Conservation (phyloP, 2,113 vertebrate genomes). For the Gobius niger region DNA sequence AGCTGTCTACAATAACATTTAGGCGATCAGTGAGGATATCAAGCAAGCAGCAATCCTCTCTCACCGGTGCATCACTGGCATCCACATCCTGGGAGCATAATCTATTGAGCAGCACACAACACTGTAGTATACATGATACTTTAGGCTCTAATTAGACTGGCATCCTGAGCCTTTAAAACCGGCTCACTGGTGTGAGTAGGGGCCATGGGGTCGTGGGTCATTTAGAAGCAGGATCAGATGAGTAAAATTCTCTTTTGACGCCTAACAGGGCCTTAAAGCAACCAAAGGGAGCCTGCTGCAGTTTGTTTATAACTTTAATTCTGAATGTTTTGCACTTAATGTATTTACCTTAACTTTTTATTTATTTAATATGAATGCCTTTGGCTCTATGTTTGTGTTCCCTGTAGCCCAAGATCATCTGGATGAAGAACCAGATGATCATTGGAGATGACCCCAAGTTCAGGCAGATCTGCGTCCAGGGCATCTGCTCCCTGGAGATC, state of each 20-base stretch:
- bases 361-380: background rate
- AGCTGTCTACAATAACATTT: conserved; percentile 1
- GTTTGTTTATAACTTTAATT: background rate
- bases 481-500: conserved; percentile 93
- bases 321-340: no score
- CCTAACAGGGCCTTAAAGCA: conserved; percentile 32
- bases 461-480: conserved; percentile 86
- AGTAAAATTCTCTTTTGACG: conserved; percentile 52
- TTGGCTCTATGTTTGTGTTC: conserved; percentile 10
- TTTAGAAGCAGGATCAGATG: conserved; percentile 36
- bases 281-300: conserved; percentile 9
- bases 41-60: conserved; percentile 3
- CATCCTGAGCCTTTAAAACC: conserved; percentile 18
- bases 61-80: conserved; percentile 10
- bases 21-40: conserved; percentile 8
- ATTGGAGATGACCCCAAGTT: conserved; percentile 92
- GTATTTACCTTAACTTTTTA: no score
- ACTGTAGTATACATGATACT: background rate
- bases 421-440: conserved; percentile 96
- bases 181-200: background rate
- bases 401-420: conserved; percentile 87
- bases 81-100: conserved; percentile 12
- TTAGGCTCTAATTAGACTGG: background rate
- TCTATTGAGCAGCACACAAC: background rate
- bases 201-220: conserved; percentile 22